phyloP scores from a whole-genome alignment of 2,888 invertebrate genomes.

The Lasioglossum pauxillum region DNA sequence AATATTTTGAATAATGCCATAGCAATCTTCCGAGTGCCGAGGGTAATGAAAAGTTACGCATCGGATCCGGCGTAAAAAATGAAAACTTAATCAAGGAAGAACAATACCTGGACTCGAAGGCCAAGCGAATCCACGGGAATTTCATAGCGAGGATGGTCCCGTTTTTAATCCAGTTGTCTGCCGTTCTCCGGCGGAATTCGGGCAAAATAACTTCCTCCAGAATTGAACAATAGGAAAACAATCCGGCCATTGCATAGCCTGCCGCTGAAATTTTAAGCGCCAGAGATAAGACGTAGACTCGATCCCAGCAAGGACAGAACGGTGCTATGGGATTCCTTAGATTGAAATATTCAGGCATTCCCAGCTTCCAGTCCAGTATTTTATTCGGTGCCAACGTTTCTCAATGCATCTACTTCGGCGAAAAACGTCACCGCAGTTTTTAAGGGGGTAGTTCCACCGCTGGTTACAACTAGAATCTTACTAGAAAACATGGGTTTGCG shows the following conservation, averaged over 20 bases:
- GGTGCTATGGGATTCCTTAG: background rate
- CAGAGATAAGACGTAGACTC: background rate
- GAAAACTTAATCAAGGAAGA: conserved; percentile 1
- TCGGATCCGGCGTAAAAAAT: background rate
- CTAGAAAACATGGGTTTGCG: no score
- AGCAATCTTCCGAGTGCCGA: background rate
- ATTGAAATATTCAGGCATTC: conserved; percentile 41
- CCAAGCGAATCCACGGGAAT: background rate
- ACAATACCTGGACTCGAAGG: background rate
- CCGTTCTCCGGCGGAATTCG: background rate
- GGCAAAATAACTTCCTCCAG: conserved; percentile 6
- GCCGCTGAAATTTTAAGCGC: conserved; percentile 39
- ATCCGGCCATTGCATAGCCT: conserved; percentile 3
- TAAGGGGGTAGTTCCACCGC: no score
- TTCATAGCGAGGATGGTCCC: conserved; percentile 15
- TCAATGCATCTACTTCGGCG: background rate
- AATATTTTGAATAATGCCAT: background rate
- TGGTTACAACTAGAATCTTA: no score
- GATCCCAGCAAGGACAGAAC: conserved; percentile 3
- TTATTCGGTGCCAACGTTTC: background rate
- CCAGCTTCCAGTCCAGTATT: background rate
- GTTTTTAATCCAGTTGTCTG: conserved; percentile 26
- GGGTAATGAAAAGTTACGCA: background rate
- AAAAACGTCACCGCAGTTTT: no score
- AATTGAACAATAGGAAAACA: conserved; percentile 40